Evolutionary conservation across 2,888 invertebrate species (phyloP).

Genomic region (Eupsilia transversa): DNA sequence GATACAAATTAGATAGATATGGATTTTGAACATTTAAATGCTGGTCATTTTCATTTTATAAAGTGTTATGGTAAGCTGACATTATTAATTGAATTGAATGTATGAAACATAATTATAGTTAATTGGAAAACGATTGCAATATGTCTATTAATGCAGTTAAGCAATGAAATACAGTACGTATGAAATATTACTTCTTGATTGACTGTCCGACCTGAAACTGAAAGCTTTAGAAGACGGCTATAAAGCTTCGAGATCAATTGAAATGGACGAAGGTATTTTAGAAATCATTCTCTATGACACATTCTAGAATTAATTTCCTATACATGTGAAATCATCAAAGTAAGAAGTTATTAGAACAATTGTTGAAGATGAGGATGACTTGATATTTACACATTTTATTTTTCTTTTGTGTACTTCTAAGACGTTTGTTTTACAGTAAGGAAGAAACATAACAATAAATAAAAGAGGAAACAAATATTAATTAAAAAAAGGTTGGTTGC

Average conservation of each 20-base stretch:
- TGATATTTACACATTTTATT: too few species aligned
- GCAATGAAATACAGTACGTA: background rate
- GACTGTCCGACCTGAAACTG: background rate
- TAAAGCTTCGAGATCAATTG: background rate
- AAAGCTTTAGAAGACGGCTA: background rate
- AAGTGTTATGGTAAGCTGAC: constrained; percentile 4
- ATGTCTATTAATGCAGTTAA: too few species aligned
- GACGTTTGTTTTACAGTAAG: too few species aligned
- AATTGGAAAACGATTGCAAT: constrained; percentile 1
- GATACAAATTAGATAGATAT: constrained; percentile 51
- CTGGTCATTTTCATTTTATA: constrained; percentile 17
- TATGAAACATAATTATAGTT: background rate
- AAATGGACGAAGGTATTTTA: too few species aligned
- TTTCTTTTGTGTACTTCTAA: too few species aligned
- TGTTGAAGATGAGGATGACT: too few species aligned
- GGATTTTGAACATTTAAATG: constrained; percentile 30
- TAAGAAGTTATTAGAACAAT: background rate
- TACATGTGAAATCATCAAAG: background rate
- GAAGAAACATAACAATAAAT: too few species aligned
- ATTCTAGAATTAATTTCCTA: too few species aligned
- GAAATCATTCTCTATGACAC: too few species aligned
- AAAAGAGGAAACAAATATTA: too few species aligned
- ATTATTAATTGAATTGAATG: constrained; percentile 9
- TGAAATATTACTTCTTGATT: background rate
- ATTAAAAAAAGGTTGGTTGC: too few species aligned